Conservation (phyloP, 2,888 invertebrate species). For the Torymus tubicola region DNA sequence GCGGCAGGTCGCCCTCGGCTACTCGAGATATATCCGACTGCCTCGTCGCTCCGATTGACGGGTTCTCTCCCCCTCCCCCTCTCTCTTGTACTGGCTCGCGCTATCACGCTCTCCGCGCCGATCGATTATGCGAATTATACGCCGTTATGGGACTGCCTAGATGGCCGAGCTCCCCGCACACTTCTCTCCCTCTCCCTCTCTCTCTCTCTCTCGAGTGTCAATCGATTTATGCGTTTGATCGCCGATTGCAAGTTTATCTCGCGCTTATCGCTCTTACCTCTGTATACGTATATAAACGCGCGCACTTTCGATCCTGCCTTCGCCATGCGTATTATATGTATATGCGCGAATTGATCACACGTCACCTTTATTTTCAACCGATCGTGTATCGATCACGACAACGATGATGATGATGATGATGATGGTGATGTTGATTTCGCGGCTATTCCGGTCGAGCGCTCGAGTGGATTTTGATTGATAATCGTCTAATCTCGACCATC, state of each 20-base stretch:
- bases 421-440: neutral
- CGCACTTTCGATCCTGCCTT: neutral
- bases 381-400: neutral
- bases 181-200: constrained; percentile 17
- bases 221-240: constrained; percentile 52
- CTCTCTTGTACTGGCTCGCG: constrained; percentile 21
- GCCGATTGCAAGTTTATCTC: constrained; percentile 39
- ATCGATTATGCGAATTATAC: constrained; percentile 58
- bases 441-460: neutral
- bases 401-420: neutral
- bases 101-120: constrained; percentile 36
- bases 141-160: constrained; percentile 41
- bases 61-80: constrained; percentile 50
- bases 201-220: constrained; percentile 45
- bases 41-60: constrained; percentile 56
- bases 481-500: constrained; percentile 11
- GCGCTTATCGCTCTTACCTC: constrained; percentile 35
- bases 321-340: neutral
- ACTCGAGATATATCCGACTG: constrained; percentile 63
- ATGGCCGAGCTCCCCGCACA: constrained; percentile 7
- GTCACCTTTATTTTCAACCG: neutral
- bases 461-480: constrained; percentile 17
- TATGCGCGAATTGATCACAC: neutral
- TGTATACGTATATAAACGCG: neutral
- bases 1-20: constrained; percentile 67